Base-by-base conservation (phyloP, 2,113 vertebrate genomes). In the Channa argus region DNA sequence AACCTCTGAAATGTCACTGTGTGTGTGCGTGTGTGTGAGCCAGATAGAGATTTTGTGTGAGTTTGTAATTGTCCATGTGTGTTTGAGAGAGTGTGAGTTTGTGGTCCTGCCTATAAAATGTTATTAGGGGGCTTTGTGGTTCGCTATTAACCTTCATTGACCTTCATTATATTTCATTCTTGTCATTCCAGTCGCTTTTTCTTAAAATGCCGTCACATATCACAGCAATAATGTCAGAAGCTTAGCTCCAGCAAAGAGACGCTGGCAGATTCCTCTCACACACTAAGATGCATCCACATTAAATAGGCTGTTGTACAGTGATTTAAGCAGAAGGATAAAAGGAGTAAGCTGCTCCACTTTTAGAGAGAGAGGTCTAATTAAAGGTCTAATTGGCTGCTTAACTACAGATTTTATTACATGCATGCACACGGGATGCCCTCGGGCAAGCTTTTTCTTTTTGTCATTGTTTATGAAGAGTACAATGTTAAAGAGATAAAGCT, bases 381-480 rank as follows among this genome's bases (percentile, higher is more conserved):
- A 82, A 67, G 55, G 47, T 77, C 60, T 88, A 90, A 88, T 87
- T 88, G 73, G 74, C 63, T 75, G 82, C 82, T 86, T 83, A 75
- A 79, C 55, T 64, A 44, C 66, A 82, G 67, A 77, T 81, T 81
- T 77, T 82, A 73, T 74, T 79, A n/a, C 55, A 63, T 55, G 43
- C 65, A 56, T 37, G 63, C 44, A 34, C 50, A 68, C 33, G 38
- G 24, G 0, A 3, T 33, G 41, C 83, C 77, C 70, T 38, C 0
- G 33, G 79, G 81, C 56, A 61, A 63, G 59, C 78, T 83, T 83
- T 71, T 41, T 59, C 79, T 73, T 82, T 71, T 43, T 79, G 76
- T 83, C 55, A 68, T 65, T 67, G 82, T 79, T 87, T 89, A 91
- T 89, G 74, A 86, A 90, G 77, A 80, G 67, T 63, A 66, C 50